These are phyloP conservation scores for Trileptium ribeirensis DNA, from an alignment of 2,888 invertebrate species.

Conservation along the genomic window DNA sequence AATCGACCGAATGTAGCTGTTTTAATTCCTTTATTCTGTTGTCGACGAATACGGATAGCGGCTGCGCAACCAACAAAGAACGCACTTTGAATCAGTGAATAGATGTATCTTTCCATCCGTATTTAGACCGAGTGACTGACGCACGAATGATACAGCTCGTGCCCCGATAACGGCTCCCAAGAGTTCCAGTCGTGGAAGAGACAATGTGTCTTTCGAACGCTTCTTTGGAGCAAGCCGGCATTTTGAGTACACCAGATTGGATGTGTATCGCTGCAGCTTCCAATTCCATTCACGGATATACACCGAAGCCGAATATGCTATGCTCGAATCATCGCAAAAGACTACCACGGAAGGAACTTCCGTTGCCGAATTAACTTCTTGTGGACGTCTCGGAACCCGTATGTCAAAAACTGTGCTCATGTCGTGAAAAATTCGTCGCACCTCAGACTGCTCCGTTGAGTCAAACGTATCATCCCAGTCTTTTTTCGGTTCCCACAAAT, in stretches of 20 bases:
- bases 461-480: constrained; percentile 39
- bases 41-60: constrained; percentile 31
- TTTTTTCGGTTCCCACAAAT: constrained; percentile 36
- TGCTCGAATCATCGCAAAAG: constrained; percentile 38
- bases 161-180: background rate
- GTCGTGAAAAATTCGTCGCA: background rate
- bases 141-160: background rate
- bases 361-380: background rate
- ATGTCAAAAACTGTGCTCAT: background rate
- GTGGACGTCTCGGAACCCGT: background rate
- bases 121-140: background rate
- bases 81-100: constrained; percentile 32
- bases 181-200: background rate
- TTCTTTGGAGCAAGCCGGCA: background rate
- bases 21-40: no score
- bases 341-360: constrained; percentile 23
- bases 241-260: background rate
- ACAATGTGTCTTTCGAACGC: background rate
- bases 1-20: no score
- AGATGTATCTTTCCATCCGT: constrained; percentile 15
- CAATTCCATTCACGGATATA: constrained; percentile 26
- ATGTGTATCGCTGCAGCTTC: background rate
- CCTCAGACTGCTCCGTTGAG: background rate
- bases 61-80: no score
- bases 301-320: constrained; percentile 35